Conservation (phyloP, 2,797 vertebrate species). For the Hipposideros larvatus region DNA sequence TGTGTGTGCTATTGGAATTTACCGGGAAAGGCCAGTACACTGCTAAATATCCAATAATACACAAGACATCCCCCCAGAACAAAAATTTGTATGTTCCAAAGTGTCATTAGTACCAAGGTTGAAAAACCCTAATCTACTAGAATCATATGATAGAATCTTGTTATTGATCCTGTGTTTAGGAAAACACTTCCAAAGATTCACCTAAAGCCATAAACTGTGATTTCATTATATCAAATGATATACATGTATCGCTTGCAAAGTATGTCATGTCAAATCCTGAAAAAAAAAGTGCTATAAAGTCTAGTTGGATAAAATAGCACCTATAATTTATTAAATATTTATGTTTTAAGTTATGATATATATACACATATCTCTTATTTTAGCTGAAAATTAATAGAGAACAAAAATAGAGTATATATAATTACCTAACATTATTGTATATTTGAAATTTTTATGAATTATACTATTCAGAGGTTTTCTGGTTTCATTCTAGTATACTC, state of each 20-base stretch:
- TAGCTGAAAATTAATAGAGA: constrained; percentile 32
- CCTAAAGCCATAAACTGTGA: background rate
- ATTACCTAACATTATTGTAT: constrained; percentile 16
- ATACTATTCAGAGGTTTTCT: background rate
- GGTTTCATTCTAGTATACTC: constrained; percentile 12
- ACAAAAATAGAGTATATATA: constrained; percentile 19
- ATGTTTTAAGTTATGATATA: background rate
- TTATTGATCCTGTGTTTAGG: background rate
- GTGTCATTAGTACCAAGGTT: background rate
- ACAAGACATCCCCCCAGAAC: background rate
- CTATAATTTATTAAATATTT: background rate
- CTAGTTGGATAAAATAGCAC: background rate
- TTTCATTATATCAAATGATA: background rate
- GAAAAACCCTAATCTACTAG: background rate
- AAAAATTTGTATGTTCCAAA: background rate
- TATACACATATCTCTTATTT: constrained; percentile 15
- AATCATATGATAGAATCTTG: background rate
- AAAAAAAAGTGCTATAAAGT: background rate
- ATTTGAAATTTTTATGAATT: constrained; percentile 47
- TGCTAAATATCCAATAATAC: background rate
- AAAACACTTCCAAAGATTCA: background rate
- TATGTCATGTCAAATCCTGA: background rate
- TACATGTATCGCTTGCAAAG: background rate
- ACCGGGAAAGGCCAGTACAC: background rate
- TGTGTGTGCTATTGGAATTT: background rate